Evolutionary conservation across 2,113 vertebrate genomes (phyloP).

Genomic region (Enhydra lutris): DNA sequence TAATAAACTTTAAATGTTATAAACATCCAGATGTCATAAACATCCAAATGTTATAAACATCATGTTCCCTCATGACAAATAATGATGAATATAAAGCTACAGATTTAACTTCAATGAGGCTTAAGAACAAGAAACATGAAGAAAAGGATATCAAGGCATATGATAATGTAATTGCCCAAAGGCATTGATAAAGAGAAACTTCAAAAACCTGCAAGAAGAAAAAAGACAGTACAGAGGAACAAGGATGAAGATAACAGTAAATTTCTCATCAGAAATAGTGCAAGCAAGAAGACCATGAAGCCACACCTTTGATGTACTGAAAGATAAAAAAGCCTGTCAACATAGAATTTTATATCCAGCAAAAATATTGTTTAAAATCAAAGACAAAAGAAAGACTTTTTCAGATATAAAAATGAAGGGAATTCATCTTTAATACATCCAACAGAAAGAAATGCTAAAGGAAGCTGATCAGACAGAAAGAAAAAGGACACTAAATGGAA

Average conservation of each 20-base stretch:
- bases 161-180: not conserved
- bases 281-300: not conserved
- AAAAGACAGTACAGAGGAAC: not conserved
- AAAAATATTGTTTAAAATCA: conserved; percentile 7
- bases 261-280: not conserved
- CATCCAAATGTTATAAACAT: not conserved
- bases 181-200: not conserved
- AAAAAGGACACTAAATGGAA: not conserved
- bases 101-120: not conserved
- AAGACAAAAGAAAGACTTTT: not conserved
- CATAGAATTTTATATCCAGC: not conserved
- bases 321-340: not conserved
- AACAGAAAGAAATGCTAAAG: not conserved
- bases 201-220: not conserved
- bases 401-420: not conserved
- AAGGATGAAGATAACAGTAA: not conserved
- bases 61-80: not conserved
- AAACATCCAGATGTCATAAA: not conserved
- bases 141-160: not conserved
- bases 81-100: not conserved
- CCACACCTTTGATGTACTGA: not conserved
- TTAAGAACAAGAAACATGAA: conserved; percentile 3
- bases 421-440: not conserved
- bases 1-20: not conserved
- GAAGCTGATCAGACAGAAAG: not conserved